phyloP scores from a whole-genome alignment of 2,888 invertebrate genomes.

The Lottia gigantea region DNA sequence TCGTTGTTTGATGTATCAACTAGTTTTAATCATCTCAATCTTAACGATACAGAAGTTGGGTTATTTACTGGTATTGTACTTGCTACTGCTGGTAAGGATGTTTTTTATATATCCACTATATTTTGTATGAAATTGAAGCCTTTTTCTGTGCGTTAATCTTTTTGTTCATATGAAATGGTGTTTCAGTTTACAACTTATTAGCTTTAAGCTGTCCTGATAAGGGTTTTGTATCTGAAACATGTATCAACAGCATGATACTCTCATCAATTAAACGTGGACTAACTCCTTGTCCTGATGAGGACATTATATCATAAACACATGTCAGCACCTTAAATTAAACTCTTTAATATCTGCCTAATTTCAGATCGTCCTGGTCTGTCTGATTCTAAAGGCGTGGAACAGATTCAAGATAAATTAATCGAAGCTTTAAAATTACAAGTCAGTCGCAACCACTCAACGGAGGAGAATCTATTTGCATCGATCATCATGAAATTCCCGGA shows the following conservation, averaged over 20 bases:
- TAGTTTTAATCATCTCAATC: constrained; percentile 76
- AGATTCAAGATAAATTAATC: constrained; percentile 82
- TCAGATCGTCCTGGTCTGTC: constrained; percentile 84
- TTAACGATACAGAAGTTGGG: constrained; percentile 91
- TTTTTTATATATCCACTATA: no score
- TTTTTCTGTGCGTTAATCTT: no score
- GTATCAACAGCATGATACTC: no score
- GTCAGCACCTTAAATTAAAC: no score
- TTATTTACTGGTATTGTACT: constrained; percentile 88
- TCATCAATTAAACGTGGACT: no score
- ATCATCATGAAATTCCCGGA: constrained; percentile 78
- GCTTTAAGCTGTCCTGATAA: no score
- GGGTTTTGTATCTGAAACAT: no score
- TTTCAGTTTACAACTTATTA: no score
- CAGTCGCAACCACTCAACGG: constrained; percentile 74
- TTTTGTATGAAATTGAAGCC: no score
- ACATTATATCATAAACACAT: background rate
- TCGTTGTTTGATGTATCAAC: constrained; percentile 83
- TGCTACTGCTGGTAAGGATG: constrained; percentile 72
- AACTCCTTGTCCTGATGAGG: constrained; percentile 14
- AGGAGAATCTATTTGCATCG: constrained; percentile 73
- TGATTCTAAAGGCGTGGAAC: constrained; percentile 82
- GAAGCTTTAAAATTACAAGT: constrained; percentile 88
- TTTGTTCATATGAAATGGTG: no score
- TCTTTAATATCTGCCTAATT: constrained; percentile 18